Percentiles rank a stretch among this genome's conserved stretches.
These are phyloP conservation scores for Uropetala carovei DNA, from an alignment of 2,888 invertebrate genomes.

Conservation along the genomic window DNA sequence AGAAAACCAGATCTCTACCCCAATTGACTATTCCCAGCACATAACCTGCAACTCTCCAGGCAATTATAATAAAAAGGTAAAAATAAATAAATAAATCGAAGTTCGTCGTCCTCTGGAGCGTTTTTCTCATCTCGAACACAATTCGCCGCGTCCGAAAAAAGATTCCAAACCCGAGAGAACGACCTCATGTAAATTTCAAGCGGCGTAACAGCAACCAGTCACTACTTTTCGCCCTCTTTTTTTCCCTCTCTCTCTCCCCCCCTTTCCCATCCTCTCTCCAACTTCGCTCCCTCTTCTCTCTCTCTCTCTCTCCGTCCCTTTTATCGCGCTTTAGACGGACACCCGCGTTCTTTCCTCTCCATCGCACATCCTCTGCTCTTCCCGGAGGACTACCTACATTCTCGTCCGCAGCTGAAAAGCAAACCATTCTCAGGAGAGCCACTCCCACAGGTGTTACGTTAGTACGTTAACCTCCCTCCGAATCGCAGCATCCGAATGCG, in stretches of 20 bases:
- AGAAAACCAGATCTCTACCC: too few species aligned
- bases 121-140: too few species aligned
- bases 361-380: background rate
- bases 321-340: too few species aligned
- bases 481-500: background rate
- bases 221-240: too few species aligned
- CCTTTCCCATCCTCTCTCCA: background rate
- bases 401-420: background rate
- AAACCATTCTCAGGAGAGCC: background rate
- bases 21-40: too few species aligned
- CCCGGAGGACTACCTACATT: background rate
- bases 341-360: background rate
- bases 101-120: too few species aligned
- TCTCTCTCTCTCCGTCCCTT: background rate
- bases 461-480: slow-evolving; percentile 19
- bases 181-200: slow-evolving; percentile 1
- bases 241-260: too few species aligned
- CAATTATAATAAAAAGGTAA: too few species aligned
- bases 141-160: too few species aligned
- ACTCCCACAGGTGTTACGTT: background rate
- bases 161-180: background rate
- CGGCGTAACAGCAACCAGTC: background rate
- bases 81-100: too few species aligned
- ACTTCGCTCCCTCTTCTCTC: background rate
- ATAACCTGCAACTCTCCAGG: too few species aligned